Evolutionary conservation across 2,888 invertebrate species (phyloP).

Genomic region (Leucoptera coffeella): DNA sequence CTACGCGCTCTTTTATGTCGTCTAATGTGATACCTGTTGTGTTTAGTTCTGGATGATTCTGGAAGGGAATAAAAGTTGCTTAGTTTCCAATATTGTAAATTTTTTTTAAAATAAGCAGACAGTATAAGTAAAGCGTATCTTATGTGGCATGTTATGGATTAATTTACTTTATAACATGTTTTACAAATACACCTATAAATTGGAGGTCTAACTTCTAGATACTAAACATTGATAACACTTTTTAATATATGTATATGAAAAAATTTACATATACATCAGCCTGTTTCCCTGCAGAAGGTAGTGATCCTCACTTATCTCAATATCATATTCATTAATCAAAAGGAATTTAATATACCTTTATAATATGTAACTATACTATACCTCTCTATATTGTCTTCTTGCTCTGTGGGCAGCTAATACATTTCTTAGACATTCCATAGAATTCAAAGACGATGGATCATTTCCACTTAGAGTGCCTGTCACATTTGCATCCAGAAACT

Average conservation of each 20-base stretch:
- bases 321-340: no score
- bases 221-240: neutral
- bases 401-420: constrained; percentile 67
- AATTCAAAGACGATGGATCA: constrained; percentile 25
- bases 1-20: constrained; percentile 49
- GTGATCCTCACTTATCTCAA: no score
- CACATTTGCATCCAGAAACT: constrained; percentile 27
- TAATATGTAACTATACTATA: no score
- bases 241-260: no score
- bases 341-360: no score
- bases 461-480: constrained; percentile 29
- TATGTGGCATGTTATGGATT: no score
- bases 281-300: no score
- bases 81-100: no score
- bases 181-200: neutral
- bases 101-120: constrained; percentile 1
- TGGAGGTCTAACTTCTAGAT: neutral
- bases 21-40: constrained; percentile 70
- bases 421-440: constrained; percentile 62
- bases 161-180: neutral
- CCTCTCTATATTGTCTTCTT: constrained; percentile 63
- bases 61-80: no score
- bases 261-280: no score
- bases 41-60: constrained; percentile 71
- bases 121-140: no score